Conservation (phyloP, 2,797 vertebrate species). For the Mionectes olivaceus region DNA sequence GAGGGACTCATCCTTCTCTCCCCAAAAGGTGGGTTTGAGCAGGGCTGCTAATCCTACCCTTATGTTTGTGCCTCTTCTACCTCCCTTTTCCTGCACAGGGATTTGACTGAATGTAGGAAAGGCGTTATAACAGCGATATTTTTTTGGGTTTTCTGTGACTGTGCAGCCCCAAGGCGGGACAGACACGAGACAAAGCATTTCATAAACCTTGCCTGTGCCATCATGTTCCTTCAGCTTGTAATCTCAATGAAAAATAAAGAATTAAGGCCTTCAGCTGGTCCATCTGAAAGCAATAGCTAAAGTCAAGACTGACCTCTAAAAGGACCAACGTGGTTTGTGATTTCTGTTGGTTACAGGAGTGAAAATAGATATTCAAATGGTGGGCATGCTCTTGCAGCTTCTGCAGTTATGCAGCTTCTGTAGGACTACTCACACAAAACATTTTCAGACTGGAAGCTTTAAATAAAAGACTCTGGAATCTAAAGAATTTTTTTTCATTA, state of each 20-base stretch:
- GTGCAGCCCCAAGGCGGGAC: background rate
- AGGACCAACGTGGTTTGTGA: accelerated
- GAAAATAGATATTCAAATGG: background rate
- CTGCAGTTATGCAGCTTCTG: background rate
- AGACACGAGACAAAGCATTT: background rate
- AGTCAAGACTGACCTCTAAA: background rate
- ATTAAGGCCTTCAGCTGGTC: background rate
- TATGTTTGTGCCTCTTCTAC: background rate
- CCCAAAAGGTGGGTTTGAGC: background rate
- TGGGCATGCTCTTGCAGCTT: background rate
- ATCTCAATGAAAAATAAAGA: background rate
- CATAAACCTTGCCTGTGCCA: background rate
- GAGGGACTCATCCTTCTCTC: background rate
- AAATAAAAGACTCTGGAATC: background rate
- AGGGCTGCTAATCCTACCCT: background rate
- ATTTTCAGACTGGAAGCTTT: background rate
- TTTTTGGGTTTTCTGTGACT: background rate
- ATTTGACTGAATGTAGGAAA: background rate
- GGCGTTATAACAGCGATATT: background rate
- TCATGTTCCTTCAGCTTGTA: accelerated
- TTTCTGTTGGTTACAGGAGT: background rate
- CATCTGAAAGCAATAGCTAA: background rate
- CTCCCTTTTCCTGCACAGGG: background rate
- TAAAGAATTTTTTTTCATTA: background rate
- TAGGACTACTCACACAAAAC: background rate